Conservation (phyloP, 2,113 vertebrate genomes). For the Meriones unguiculatus region DNA sequence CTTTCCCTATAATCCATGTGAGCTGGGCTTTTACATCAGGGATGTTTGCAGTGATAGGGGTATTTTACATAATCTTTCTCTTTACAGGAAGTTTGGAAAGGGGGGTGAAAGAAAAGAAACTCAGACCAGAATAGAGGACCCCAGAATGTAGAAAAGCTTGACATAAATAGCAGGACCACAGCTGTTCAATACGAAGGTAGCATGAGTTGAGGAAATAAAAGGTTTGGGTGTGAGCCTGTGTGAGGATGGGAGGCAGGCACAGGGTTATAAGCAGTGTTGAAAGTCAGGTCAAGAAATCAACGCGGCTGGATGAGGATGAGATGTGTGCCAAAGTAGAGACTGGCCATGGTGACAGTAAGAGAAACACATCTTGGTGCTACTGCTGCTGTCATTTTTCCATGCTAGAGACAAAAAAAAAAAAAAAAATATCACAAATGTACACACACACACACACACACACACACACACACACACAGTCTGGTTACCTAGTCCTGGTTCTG, state of each 20-base stretch:
- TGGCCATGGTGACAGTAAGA: not conserved
- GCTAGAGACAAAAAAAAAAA: not conserved
- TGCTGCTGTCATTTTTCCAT: not conserved
- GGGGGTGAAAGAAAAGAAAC: not conserved
- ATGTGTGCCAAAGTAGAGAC: not conserved
- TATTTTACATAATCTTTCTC: not conserved
- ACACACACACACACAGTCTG: not conserved
- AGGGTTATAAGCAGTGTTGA: not conserved
- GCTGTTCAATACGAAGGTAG: not conserved
- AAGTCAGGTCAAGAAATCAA: not conserved
- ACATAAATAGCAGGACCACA: not conserved
- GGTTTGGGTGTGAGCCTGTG: not conserved
- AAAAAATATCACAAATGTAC: not conserved
- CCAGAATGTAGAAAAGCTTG: too few species aligned
- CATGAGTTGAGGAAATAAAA: not conserved
- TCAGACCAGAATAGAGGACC: not conserved
- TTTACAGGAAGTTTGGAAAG: not conserved
- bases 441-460: not conserved
- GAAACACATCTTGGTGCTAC: not conserved
- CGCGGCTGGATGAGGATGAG: too few species aligned
- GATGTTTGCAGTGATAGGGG: not conserved
- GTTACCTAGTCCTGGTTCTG: not conserved
- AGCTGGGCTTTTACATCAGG: too few species aligned
- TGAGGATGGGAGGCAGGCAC: not conserved
- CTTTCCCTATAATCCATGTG: not conserved